Evolutionary conservation across 2,888 invertebrate genomes (phyloP).

Genomic region (Luffia ferchaultella): DNA sequence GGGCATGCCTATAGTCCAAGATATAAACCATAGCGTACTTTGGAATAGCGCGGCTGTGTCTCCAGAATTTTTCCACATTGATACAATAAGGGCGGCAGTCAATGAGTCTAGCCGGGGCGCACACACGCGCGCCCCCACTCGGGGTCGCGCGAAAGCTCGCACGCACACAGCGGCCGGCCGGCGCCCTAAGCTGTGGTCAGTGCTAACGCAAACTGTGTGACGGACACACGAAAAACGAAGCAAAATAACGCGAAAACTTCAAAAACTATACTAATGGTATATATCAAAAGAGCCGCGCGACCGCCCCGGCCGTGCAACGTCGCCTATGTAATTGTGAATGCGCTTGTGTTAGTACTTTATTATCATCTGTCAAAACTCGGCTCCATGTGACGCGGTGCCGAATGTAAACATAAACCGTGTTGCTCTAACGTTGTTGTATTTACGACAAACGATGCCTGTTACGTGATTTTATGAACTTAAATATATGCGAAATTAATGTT

Average conservation of each 20-base stretch:
- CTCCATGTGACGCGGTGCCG: constrained; percentile 57
- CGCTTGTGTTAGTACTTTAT: constrained; percentile 52
- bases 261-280: constrained; percentile 24
- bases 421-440: constrained; percentile 42
- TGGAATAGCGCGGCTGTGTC: constrained; percentile 6
- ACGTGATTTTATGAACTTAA: constrained; percentile 53
- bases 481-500: constrained; percentile 53
- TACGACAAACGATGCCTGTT: constrained; percentile 40
- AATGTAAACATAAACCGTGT: constrained; percentile 56
- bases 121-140: constrained; percentile 42
- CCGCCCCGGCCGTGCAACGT: constrained; percentile 20
- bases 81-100: constrained; percentile 66
- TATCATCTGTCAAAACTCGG: constrained; percentile 60
- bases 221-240: constrained; percentile 66
- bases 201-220: constrained; percentile 65
- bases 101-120: constrained; percentile 66
- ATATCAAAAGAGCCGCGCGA: not conserved
- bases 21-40: no score
- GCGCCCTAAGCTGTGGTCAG: constrained; percentile 67
- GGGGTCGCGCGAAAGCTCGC: constrained; percentile 61
- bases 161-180: constrained; percentile 53
- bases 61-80: constrained; percentile 67
- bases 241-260: constrained; percentile 54
- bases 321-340: constrained; percentile 51
- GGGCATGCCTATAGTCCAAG: no score